phyloP scores from a whole-genome alignment of 2,113 vertebrate species.

The Muntiacus reevesi region DNA sequence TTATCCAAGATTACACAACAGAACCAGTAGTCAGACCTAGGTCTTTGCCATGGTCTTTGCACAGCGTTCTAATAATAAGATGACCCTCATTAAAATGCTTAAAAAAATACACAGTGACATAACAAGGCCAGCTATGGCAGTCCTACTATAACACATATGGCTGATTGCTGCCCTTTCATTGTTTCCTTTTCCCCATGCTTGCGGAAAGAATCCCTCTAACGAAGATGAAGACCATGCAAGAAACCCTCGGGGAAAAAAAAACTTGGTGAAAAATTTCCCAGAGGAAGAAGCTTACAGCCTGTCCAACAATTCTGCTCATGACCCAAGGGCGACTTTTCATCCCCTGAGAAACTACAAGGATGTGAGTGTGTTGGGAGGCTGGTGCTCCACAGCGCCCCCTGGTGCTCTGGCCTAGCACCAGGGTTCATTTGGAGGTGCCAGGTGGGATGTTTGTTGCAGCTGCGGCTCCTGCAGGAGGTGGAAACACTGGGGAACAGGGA shows the following conservation, averaged over 20 bases:
- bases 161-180: fast-evolving
- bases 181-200: background rate
- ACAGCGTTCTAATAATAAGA: background rate
- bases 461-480: no score
- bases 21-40: background rate
- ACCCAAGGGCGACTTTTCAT: background rate
- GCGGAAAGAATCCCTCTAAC: slow-evolving; percentile 62
- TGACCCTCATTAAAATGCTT: background rate
- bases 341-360: slow-evolving; percentile 69
- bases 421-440: no score
- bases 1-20: background rate
- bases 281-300: slow-evolving; percentile 14
- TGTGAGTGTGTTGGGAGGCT: background rate
- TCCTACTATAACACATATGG: fast-evolving
- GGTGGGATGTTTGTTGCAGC: no score
- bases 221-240: background rate
- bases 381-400: background rate
- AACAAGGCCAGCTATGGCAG: background rate
- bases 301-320: background rate
- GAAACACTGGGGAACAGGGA: background rate
- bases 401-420: background rate
- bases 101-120: fast-evolving
- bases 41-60: background rate
- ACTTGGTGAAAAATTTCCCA: slow-evolving; percentile 67
- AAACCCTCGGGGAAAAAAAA: slow-evolving; percentile 49